phyloP scores from a whole-genome alignment of 2,888 invertebrate species.

The Troides oblongomaculatus region DNA sequence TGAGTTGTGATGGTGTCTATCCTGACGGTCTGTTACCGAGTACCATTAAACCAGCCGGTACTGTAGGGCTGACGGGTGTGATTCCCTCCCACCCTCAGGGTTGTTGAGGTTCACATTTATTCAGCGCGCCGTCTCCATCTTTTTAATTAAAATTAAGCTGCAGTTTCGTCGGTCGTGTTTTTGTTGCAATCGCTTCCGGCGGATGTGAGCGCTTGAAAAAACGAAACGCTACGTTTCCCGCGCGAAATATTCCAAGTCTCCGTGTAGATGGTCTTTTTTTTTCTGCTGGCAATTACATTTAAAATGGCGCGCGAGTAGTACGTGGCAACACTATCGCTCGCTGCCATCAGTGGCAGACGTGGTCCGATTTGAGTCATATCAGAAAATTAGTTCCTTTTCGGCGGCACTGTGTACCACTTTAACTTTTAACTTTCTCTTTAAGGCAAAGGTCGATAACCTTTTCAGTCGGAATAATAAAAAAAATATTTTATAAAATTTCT shows the following conservation, averaged over 20 bases:
- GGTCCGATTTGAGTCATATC: background rate
- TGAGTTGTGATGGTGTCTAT: too few species aligned
- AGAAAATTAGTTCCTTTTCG: background rate
- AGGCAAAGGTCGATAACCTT: too few species aligned
- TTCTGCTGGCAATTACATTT: conserved; percentile 9
- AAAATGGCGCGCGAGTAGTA: conserved; percentile 9
- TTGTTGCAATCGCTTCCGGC: conserved; percentile 35
- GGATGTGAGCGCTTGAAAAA: conserved; percentile 27
- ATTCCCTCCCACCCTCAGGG: background rate
- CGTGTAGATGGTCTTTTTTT: background rate
- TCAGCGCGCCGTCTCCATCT: conserved; percentile 53
- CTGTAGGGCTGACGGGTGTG: too few species aligned
- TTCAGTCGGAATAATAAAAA: too few species aligned
- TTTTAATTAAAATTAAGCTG: conserved; percentile 55
- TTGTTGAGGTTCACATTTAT: conserved; percentile 50
- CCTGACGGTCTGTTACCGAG: too few species aligned
- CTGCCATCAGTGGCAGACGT: conserved; percentile 10
- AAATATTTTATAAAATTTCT: too few species aligned
- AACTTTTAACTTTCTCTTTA: too few species aligned
- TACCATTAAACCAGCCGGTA: too few species aligned
- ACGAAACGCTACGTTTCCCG: conserved; percentile 15
- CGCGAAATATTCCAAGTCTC: background rate
- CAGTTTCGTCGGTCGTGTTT: conserved; percentile 56
- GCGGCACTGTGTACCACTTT: too few species aligned
- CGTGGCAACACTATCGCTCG: conserved; percentile 10